Evolutionary conservation across 2,888 invertebrate species (phyloP), one percentile per base, ranked within the genome.

Genomic region (Lordiphosa andalusiaca): DNA sequence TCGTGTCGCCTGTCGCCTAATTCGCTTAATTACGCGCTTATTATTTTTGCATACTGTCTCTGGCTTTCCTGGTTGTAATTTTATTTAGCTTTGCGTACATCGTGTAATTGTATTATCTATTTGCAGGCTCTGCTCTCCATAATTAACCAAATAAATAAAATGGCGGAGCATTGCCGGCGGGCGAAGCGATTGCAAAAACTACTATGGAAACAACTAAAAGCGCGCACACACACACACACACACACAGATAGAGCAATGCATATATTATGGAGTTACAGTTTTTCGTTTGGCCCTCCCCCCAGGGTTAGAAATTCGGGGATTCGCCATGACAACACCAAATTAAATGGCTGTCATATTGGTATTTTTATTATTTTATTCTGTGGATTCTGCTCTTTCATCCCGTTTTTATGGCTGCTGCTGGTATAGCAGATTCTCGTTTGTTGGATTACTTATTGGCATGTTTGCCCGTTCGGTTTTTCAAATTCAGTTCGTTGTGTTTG

Each of bases 111-210:
- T 82, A 78, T 84, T 84, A 77, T 77, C 84, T 74, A 80, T 82
- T 65, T 82, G 82, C 57, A 59, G 62, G 58, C 51, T 36, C 64
- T 58, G 59, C 63, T 63, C 53, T 71, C 30, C 75, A 82, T 77
- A 82, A 77, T 77, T 84, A 77, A 77, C 82, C 84, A 82, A 74
- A 77, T 84, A 84, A 84, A 84, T 84, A 84, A 77, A 78, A 78
- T 72, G 78, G 69, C 59, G 64, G 65, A 81, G 69, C 65, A 65
- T 60, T 64, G 81, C 55, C 61, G 59, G 13, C 47, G 35, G n/a
- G 36, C 6, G 16, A 13, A 4, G 30, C 25, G 9, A n/a, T 25
- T 12, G 21, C 19, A n/a, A 42, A 42, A 63, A 66, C 63, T 67
- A 63, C 42, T 63, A 48, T 38, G 49, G 38, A 33, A 37, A 42